phyloP scores from a whole-genome alignment of 2,888 invertebrate species.

The Andrena hattorfiana region DNA sequence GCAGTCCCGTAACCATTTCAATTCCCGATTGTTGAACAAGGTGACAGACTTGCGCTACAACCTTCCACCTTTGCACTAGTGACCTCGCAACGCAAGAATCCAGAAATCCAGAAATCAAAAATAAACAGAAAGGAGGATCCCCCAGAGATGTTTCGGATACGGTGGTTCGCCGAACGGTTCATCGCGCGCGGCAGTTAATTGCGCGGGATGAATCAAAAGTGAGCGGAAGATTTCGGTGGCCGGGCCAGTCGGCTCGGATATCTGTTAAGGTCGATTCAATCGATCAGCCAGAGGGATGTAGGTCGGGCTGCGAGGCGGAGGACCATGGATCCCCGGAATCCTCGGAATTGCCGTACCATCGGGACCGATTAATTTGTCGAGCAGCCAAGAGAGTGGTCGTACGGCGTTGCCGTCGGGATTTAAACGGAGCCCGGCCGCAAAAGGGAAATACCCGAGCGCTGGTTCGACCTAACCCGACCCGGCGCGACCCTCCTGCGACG shows the following conservation, averaged over 20 bases:
- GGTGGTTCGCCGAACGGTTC: constrained; percentile 8
- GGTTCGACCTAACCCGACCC: constrained; percentile 30
- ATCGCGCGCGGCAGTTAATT: constrained; percentile 38
- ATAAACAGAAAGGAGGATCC: not conserved
- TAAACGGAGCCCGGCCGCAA: constrained; percentile 69
- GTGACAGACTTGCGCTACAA: too few species aligned
- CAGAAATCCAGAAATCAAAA: too few species aligned
- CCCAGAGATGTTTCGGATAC: not conserved
- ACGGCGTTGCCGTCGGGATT: constrained; percentile 71
- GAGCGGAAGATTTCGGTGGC: constrained; percentile 57
- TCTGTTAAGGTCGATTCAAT: constrained; percentile 60
- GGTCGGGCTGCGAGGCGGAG: constrained; percentile 38
- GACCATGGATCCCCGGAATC: constrained; percentile 66
- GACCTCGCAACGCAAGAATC: too few species aligned
- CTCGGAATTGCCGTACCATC: constrained; percentile 71
- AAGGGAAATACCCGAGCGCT: constrained; percentile 67
- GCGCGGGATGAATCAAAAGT: constrained; percentile 49
- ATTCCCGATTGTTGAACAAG: not conserved
- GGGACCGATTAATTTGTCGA: constrained; percentile 75
- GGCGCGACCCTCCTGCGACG: constrained; percentile 36
- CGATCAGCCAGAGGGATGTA: constrained; percentile 54
- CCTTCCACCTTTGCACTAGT: too few species aligned
- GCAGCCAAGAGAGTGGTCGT: constrained; percentile 67
- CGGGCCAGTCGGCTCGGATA: constrained; percentile 28
- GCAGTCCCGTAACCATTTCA: not conserved